Percentiles rank a stretch among this genome's conserved stretches.
phyloP scores from a whole-genome alignment of 2,888 invertebrate species.

The Ichneumon xanthorius region DNA sequence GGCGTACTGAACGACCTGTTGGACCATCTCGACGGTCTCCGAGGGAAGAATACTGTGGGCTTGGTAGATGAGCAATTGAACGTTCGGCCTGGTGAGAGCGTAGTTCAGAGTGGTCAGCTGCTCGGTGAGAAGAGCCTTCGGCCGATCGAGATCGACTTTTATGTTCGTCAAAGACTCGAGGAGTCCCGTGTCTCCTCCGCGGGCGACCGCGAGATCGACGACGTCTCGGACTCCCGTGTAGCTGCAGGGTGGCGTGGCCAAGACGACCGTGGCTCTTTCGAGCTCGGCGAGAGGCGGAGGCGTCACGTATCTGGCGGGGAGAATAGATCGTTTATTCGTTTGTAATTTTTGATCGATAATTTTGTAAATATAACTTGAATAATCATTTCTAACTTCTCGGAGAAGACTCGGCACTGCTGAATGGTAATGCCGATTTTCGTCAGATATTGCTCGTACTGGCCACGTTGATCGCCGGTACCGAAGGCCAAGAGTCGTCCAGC shows the following conservation, averaged over 20 bases:
- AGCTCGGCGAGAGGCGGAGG: slow-evolving; percentile 84
- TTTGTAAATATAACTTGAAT: not conserved
- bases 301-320: slow-evolving; percentile 71
- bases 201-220: slow-evolving; percentile 89
- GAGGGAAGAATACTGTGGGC: slow-evolving; percentile 92
- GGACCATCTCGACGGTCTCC: slow-evolving; percentile 91
- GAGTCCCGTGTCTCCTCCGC: slow-evolving; percentile 92
- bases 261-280: slow-evolving; percentile 88
- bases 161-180: slow-evolving; percentile 87
- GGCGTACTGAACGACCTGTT: slow-evolving; percentile 89
- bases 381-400: slow-evolving; percentile 76
- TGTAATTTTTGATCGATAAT: not conserved
- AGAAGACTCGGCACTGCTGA: slow-evolving; percentile 79
- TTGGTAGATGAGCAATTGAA: slow-evolving; percentile 93
- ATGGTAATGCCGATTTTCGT: slow-evolving; percentile 88
- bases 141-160: slow-evolving; percentile 70
- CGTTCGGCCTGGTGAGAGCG: slow-evolving; percentile 92
- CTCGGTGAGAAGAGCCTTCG: slow-evolving; percentile 88
- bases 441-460: slow-evolving; percentile 90
- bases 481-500: slow-evolving; percentile 88
- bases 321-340: not conserved
- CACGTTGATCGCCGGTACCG: slow-evolving; percentile 86
- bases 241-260: slow-evolving; percentile 93
- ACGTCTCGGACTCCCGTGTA: slow-evolving; percentile 93
- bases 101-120: slow-evolving; percentile 91